These are phyloP conservation scores for Bombus vancouverensis DNA, from an alignment of 1,140 invertebrate genomes.

Conservation along the genomic window DNA sequence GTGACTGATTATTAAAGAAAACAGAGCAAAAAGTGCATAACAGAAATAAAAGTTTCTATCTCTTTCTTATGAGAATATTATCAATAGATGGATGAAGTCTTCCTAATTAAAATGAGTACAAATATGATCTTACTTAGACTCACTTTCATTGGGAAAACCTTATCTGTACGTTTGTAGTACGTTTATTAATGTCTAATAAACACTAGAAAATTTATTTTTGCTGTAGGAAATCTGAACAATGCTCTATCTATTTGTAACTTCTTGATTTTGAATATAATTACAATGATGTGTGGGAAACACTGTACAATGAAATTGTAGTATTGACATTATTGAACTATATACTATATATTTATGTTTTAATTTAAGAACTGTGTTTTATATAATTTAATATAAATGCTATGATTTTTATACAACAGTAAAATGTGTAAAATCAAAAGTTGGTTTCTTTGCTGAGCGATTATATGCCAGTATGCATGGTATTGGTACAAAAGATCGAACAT, in stretches of 20 bases:
- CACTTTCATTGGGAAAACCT: no score
- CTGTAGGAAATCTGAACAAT: no score
- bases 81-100: neutral
- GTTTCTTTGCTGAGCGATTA: conserved; percentile 96
- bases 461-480: conserved; percentile 94
- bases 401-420: conserved; percentile 86
- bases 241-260: no score
- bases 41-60: no score
- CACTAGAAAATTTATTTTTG: no score
- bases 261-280: no score
- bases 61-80: neutral
- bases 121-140: neutral
- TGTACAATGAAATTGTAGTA: neutral
- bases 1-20: neutral
- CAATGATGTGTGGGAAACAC: no score
- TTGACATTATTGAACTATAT: neutral
- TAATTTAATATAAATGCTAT: neutral
- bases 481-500: conserved; percentile 94
- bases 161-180: no score
- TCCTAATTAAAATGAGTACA: neutral
- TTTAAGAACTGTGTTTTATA: neutral
- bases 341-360: neutral
- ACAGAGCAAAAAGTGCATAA: neutral
- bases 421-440: conserved; percentile 94
- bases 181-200: no score